Conservation (phyloP, 2,888 invertebrate species). For the Clostera curtula region DNA sequence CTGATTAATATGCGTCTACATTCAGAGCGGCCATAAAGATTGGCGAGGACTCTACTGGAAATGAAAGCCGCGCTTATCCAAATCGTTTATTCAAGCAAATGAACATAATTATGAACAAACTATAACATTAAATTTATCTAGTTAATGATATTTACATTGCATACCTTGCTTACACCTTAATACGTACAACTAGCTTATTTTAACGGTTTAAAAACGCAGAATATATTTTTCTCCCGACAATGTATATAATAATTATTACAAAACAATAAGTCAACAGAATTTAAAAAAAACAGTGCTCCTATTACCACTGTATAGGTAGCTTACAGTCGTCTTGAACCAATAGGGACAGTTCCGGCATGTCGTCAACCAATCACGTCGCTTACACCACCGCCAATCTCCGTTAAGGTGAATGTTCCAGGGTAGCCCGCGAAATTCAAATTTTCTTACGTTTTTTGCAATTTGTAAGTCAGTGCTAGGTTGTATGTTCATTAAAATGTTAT, state of each 20-base stretch:
- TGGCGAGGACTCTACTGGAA: constrained; percentile 16
- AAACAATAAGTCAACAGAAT: constrained; percentile 29
- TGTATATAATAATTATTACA: constrained; percentile 24
- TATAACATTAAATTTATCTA: constrained; percentile 75
- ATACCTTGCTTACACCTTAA: constrained; percentile 63
- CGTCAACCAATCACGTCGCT: too few relatives aligned
- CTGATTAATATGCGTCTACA: constrained; percentile 12
- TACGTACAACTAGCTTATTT: constrained; percentile 62
- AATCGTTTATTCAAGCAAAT: constrained; percentile 75
- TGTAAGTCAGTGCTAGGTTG: too few relatives aligned
- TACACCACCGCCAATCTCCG: too few relatives aligned
- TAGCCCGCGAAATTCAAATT: too few relatives aligned
- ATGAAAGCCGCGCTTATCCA: constrained; percentile 59
- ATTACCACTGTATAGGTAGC: constrained; percentile 8
- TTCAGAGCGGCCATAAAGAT: constrained; percentile 17
- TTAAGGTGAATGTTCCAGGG: too few relatives aligned
- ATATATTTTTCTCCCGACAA: constrained; percentile 34
- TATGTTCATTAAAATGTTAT: too few relatives aligned
- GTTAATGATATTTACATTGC: constrained; percentile 74
- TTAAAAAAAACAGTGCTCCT: constrained; percentile 25
- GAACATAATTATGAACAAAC: constrained; percentile 74
- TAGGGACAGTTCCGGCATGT: too few relatives aligned
- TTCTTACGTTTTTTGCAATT: too few relatives aligned
- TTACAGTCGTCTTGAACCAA: too few relatives aligned
- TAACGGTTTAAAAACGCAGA: constrained; percentile 53